Conservation (phyloP, 2,113 vertebrate species). For the Oncorhynchus keta region DNA sequence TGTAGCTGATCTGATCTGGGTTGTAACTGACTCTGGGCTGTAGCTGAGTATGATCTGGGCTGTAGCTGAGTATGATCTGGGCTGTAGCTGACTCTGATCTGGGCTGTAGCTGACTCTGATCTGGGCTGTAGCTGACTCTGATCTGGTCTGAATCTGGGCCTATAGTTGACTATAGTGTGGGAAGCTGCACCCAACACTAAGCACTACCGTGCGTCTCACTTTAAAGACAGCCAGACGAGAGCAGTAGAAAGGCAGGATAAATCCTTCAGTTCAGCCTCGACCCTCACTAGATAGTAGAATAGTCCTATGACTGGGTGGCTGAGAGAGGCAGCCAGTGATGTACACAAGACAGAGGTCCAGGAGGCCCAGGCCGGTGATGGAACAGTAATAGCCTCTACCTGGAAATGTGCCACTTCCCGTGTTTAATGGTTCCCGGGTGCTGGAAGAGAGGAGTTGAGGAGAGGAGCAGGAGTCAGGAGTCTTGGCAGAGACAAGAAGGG, state of each 20-base stretch:
- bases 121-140: background rate
- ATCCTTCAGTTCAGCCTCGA: background rate
- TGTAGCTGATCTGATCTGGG: too few species aligned
- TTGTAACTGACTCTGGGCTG: too few species aligned
- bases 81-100: too few species aligned
- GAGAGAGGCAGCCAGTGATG: background rate
- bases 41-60: background rate
- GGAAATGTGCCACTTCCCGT: background rate
- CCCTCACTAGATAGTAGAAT: too few species aligned
- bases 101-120: too few species aligned
- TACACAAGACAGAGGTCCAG: background rate
- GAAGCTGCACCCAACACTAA: slow-evolving; percentile 37
- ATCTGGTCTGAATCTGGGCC: background rate
- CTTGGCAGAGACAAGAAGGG: background rate
- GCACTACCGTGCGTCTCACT: slow-evolving; percentile 56
- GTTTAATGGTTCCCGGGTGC: background rate
- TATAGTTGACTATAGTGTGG: slow-evolving; percentile 2
- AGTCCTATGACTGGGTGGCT: background rate
- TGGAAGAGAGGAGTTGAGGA: slow-evolving; percentile 17
- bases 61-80: too few species aligned
- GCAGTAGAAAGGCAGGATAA: too few species aligned
- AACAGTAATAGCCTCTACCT: background rate
- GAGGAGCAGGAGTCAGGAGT: background rate
- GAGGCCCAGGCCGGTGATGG: background rate
- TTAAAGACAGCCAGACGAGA: slow-evolving; percentile 27